Percentiles rank a stretch among this genome's conserved stretches.
Evolutionary conservation across 2,113 vertebrate genomes (phyloP).

Genomic region (Albula goreensis): DNA sequence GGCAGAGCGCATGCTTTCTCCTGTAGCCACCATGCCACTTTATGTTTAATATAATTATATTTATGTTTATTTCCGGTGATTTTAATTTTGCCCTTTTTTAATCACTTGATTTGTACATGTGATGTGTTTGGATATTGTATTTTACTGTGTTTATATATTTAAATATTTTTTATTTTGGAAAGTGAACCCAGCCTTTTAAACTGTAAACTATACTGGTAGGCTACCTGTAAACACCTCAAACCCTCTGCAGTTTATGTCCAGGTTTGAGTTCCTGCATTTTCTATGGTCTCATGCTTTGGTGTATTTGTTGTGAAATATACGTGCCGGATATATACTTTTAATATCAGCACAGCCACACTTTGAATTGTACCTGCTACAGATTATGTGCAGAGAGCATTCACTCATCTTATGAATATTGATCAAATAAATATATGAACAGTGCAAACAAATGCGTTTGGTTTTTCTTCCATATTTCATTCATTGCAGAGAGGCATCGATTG

Average conservation of each 20-base stretch:
- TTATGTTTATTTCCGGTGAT: background rate
- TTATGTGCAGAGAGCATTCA: background rate
- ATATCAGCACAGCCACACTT: background rate
- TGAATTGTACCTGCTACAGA: background rate
- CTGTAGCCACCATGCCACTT: too few species aligned
- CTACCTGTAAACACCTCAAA: background rate
- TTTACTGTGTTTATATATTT: conserved; percentile 11
- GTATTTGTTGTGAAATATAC: background rate
- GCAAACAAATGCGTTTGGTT: background rate
- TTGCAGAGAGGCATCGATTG: too few species aligned
- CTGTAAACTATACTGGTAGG: background rate
- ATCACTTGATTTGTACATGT: conserved; percentile 12
- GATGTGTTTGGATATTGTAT: background rate
- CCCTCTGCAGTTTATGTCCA: background rate
- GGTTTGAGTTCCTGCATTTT: background rate
- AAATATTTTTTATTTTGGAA: conserved; percentile 15
- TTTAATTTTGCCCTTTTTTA: background rate
- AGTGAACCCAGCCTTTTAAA: conserved; percentile 10
- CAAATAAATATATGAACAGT: background rate
- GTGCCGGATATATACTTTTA: background rate
- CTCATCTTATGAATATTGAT: background rate
- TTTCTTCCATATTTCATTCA: background rate
- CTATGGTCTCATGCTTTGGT: background rate
- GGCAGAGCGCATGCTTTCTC: too few species aligned
- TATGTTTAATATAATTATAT: too few species aligned